Evolutionary conservation across 2,888 invertebrate species (phyloP).

Genomic region (Chirona hameri): DNA sequence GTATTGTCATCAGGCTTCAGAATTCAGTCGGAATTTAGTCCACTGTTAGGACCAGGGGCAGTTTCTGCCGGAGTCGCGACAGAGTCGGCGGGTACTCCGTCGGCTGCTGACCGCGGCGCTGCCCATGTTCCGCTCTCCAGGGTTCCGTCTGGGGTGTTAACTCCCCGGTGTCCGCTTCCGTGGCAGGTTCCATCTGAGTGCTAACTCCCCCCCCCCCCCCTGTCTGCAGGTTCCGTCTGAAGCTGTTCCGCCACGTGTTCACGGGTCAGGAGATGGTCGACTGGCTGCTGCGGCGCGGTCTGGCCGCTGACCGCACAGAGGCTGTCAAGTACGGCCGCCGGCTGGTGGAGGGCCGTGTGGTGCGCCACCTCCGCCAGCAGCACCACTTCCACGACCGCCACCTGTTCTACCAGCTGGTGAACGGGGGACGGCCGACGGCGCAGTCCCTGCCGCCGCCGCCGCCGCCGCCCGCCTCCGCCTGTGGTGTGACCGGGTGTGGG

Average conservation of each 20-base stretch:
- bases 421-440: neutral
- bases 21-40: no score
- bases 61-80: no score
- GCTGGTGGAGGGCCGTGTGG: slow-evolving; percentile 76
- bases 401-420: slow-evolving; percentile 59
- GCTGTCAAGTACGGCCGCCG: slow-evolving; percentile 78
- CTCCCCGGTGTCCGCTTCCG: neutral
- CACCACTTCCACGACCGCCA: slow-evolving; percentile 79
- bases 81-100: no score
- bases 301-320: slow-evolving; percentile 72
- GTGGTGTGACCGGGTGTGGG: neutral
- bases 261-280: slow-evolving; percentile 77
- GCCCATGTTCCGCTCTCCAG: no score
- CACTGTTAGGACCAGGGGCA: no score
- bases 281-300: slow-evolving; percentile 78
- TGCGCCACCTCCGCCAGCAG: slow-evolving; percentile 75
- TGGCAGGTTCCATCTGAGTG: neutral
- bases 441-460: neutral
- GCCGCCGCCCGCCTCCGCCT: neutral
- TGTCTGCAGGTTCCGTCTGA: slow-evolving; percentile 67
- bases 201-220: no score
- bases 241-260: slow-evolving; percentile 72
- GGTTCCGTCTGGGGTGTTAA: neutral
- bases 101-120: no score
- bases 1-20: no score